Percentiles rank a stretch among this genome's conserved stretches.
phyloP scores from a whole-genome alignment of 2,888 invertebrate genomes.

The Apotomis capreana region DNA sequence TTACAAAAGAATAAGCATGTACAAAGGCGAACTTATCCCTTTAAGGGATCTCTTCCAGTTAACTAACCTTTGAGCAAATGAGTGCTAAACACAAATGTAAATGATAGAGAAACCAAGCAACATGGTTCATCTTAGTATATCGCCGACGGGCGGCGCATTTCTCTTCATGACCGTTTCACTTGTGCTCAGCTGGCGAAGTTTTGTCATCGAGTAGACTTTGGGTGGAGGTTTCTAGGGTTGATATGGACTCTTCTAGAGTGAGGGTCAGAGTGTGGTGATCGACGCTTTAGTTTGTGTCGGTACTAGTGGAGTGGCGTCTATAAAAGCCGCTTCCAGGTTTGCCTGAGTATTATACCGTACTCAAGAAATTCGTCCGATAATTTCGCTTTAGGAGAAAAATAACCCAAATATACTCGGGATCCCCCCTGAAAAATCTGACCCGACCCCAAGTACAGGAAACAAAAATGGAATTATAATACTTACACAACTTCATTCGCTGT shows the following conservation, averaged over 20 bases:
- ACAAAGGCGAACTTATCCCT: too few relatives aligned
- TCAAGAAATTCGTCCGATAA: too few relatives aligned
- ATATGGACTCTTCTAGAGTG: constrained; percentile 88
- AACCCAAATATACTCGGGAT: too few relatives aligned
- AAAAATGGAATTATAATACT: constrained; percentile 44
- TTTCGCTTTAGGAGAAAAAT: too few relatives aligned
- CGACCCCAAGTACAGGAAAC: neutral
- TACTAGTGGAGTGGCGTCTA: constrained; percentile 58
- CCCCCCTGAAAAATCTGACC: too few relatives aligned
- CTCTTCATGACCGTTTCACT: constrained; percentile 84
- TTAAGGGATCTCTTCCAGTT: too few relatives aligned
- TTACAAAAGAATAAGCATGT: too few relatives aligned
- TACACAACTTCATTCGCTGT: constrained; percentile 68
- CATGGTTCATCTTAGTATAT: constrained; percentile 77
- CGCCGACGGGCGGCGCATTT: constrained; percentile 73
- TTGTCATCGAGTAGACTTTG: constrained; percentile 90
- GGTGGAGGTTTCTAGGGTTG: constrained; percentile 86
- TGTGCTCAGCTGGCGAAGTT: constrained; percentile 91
- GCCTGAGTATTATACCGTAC: too few relatives aligned
- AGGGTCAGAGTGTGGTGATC: constrained; percentile 83
- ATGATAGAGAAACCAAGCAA: too few relatives aligned
- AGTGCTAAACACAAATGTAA: too few relatives aligned
- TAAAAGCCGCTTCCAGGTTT: too few relatives aligned
- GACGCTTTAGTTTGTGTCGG: constrained; percentile 76
- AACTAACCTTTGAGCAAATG: too few relatives aligned